Evolutionary conservation across 2,113 vertebrate species (phyloP), one percentile per base, ranked within the genome.

Genomic region (Pollimyrus isidori): DNA sequence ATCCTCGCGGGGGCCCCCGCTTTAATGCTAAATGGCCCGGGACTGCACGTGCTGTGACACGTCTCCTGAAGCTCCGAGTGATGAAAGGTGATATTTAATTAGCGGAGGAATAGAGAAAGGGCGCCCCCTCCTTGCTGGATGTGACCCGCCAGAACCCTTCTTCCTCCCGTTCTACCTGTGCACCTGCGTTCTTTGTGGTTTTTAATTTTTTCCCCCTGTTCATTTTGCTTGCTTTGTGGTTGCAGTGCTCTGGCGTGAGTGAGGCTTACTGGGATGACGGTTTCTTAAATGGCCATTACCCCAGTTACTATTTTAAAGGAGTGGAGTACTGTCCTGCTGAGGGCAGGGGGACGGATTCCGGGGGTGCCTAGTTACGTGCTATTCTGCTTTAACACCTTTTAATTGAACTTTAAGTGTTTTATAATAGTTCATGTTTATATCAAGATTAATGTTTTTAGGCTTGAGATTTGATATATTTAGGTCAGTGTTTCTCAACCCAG

Each of bases 1-100:
- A 30, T 88, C 65, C 46, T 73, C 65, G n/a, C 26, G 45, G 45
- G 56, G 87, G 39, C 56, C 39, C 53, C 56, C 1, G 21, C 42
- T 86, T 86, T 52, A 17, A 15, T 15, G 46, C 84, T 86, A 46
- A 86, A 86, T 86, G 84, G 84, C 45, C 73, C 73, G 84, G 23
- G 26, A 49, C 46, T 1, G 17, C 46, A 17, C 84, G 45, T 53
- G 85, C 39, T 53, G 11, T 52, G 85, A 56, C 85, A 19, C 10
- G 48, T 53, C 49, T 87, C 30, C 23, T 4, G 73, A 80, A 23
- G 85, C 85, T 53, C 15, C 6, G 30, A 87, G 50, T 19, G 85
- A 53, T 53, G 45, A 86, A 86, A 48, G 45, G 21, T 86, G 83
- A 86, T 86, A 86, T 86, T 86, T 84, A 46, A 84, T 84, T 84